These are phyloP conservation scores for Thaleichthys pacificus DNA, from an alignment of 2,797 vertebrate genomes.

Conservation along the genomic window DNA sequence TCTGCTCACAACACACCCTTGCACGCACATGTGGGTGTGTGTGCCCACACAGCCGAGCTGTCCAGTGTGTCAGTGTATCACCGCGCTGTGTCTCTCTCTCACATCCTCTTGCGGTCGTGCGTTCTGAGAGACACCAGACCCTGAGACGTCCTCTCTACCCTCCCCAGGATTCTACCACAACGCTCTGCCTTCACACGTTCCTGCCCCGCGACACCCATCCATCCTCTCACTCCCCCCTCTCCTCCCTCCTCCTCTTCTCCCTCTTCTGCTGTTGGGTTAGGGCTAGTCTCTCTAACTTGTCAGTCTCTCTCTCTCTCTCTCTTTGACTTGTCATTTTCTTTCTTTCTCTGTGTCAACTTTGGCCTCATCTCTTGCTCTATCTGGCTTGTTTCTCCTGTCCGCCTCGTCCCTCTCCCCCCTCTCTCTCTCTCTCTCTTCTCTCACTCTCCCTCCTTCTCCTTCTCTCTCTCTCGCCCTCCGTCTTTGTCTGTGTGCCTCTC, in stretches of 20 bases:
- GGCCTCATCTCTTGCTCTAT: background rate
- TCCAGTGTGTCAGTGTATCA: background rate
- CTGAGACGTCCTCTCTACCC: slow-evolving; percentile 13
- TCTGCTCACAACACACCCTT: background rate
- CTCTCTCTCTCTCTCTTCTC: too few species aligned
- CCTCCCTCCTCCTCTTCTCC: background rate
- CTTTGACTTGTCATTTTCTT: slow-evolving; percentile 26
- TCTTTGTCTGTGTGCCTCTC: background rate
- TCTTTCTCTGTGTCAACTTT: background rate
- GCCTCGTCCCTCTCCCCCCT: too few species aligned
- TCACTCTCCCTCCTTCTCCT: too few species aligned
- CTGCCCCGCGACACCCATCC: slow-evolving; percentile 22
- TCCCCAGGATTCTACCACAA: slow-evolving; percentile 19
- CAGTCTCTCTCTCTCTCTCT: slow-evolving; percentile 24
- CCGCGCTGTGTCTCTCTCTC: slow-evolving; percentile 8
- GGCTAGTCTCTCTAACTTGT: too few species aligned
- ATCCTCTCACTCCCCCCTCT: too few species aligned
- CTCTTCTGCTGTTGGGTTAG: background rate
- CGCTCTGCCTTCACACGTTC: slow-evolving; percentile 45
- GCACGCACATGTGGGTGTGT: background rate
- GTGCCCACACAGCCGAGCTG: background rate
- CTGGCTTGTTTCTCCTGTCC: background rate
- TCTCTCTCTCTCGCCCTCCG: background rate
- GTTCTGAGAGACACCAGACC: background rate
- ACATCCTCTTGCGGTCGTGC: slow-evolving; percentile 6